phyloP scores from a whole-genome alignment of 2,113 vertebrate species.

The Astatoreochromis straeleni region DNA sequence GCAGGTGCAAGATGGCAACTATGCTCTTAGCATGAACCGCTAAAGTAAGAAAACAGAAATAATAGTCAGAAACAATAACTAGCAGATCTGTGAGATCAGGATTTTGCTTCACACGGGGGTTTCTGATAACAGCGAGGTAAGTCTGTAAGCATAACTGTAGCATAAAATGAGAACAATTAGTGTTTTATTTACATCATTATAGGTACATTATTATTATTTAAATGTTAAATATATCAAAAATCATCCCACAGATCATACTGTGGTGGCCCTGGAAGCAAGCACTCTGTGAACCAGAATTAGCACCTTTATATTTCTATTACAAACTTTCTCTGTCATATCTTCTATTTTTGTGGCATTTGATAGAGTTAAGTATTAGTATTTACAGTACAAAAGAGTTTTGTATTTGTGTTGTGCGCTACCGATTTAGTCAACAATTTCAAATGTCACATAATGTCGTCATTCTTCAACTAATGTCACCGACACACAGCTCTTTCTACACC shows the following conservation, averaged over 20 bases:
- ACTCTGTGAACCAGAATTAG: not conserved
- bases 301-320: not conserved
- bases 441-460: not conserved
- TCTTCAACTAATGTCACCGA: not conserved
- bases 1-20: constrained; percentile 92
- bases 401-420: rapidly evolving
- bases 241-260: rapidly evolving
- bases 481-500: not conserved
- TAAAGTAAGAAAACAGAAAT: constrained; percentile 28
- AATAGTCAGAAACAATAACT: not conserved
- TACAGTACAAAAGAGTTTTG: not conserved
- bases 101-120: not conserved
- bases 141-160: not conserved
- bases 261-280: rapidly evolving
- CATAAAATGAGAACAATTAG: not conserved
- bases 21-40: constrained; percentile 95
- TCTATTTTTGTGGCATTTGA: not conserved
- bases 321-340: no score
- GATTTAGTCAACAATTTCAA: not conserved
- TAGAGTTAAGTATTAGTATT: not conserved
- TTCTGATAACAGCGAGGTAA: not conserved
- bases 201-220: not conserved
- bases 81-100: not conserved
- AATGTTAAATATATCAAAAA: not conserved
- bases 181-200: rapidly evolving